A percentile compares a stretch with the other conserved stretches of the same genome.
Evolutionary conservation across 2,888 invertebrate species (phyloP).

Genomic region (Temnothorax rugatulus): DNA sequence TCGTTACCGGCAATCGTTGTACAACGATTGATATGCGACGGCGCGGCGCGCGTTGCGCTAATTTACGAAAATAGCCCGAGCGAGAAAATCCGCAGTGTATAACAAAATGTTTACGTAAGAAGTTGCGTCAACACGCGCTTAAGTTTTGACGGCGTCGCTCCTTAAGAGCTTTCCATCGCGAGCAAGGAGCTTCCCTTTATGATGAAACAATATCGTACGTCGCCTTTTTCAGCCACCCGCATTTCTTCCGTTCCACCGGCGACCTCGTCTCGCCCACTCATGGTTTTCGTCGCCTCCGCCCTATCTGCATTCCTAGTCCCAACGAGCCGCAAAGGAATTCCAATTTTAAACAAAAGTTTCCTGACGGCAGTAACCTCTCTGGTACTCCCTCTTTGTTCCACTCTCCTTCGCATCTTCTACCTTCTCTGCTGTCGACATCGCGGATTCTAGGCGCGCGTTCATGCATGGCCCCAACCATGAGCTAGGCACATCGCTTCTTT

Average conservation of each 20-base stretch:
- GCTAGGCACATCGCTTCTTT: constrained; percentile 50
- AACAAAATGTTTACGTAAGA: constrained; percentile 49
- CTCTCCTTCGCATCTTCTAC: constrained; percentile 48
- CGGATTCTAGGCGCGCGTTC: constrained; percentile 76
- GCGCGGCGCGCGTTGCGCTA: constrained; percentile 9
- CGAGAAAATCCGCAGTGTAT: constrained; percentile 19
- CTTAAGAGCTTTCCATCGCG: constrained; percentile 69
- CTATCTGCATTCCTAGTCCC: constrained; percentile 83
- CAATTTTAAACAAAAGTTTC: constrained; percentile 85
- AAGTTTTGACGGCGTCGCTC: constrained; percentile 62
- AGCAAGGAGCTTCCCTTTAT: constrained; percentile 75
- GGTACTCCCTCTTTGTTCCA: constrained; percentile 40
- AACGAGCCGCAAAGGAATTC: constrained; percentile 84
- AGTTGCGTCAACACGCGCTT: constrained; percentile 40
- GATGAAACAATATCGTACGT: constrained; percentile 79
- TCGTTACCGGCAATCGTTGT: neutral
- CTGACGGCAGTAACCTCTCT: constrained; percentile 79
- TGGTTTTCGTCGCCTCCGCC: constrained; percentile 78
- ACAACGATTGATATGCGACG: constrained; percentile 29
- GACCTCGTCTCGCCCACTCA: constrained; percentile 68
- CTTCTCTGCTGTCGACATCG: constrained; percentile 60
- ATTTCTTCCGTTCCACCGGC: constrained; percentile 48
- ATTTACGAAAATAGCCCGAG: constrained; percentile 32
- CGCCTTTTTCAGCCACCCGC: constrained; percentile 67
- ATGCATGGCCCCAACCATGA: constrained; percentile 71